These are phyloP conservation scores for Harpagus bidentatus DNA, from an alignment of 2,113 vertebrate genomes.

Conservation along the genomic window DNA sequence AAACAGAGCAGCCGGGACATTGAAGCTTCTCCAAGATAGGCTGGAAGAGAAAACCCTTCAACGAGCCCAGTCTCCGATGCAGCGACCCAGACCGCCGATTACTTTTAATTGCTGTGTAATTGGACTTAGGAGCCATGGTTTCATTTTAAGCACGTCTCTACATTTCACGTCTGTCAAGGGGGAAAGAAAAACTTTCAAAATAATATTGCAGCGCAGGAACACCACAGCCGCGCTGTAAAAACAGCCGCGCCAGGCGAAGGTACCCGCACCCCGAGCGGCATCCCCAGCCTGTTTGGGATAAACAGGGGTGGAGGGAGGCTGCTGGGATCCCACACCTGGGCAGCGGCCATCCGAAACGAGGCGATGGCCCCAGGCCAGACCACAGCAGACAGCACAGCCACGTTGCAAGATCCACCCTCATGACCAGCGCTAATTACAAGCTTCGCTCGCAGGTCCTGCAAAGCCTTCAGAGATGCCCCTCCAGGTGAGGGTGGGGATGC, in stretches of 20 bases:
- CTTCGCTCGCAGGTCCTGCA: not conserved
- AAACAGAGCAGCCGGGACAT: not conserved
- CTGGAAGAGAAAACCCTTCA: not conserved
- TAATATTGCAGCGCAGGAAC: not conserved
- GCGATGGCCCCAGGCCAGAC: not conserved
- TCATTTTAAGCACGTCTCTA: not conserved
- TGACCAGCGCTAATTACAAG: conserved; percentile 32
- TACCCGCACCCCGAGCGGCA: not conserved
- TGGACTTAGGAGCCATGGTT: not conserved
- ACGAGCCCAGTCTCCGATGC: not conserved
- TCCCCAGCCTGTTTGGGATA: not conserved
- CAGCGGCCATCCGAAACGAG: not conserved
- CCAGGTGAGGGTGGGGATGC: conserved; percentile 17
- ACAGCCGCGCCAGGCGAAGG: not conserved
- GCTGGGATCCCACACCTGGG: not conserved
- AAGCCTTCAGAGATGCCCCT: conserved; percentile 7
- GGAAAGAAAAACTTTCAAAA: not conserved
- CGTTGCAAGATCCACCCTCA: conserved; percentile 15
- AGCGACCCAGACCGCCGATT: not conserved
- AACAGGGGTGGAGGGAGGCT: not conserved
- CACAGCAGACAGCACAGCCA: not conserved
- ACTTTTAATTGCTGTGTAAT: conserved; percentile 14
- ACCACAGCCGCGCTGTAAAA: not conserved
- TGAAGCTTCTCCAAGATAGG: not conserved
- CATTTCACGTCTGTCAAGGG: not conserved